These are phyloP conservation scores for Parus major DNA, from an alignment of 2,113 vertebrate species.

Conservation along the genomic window DNA sequence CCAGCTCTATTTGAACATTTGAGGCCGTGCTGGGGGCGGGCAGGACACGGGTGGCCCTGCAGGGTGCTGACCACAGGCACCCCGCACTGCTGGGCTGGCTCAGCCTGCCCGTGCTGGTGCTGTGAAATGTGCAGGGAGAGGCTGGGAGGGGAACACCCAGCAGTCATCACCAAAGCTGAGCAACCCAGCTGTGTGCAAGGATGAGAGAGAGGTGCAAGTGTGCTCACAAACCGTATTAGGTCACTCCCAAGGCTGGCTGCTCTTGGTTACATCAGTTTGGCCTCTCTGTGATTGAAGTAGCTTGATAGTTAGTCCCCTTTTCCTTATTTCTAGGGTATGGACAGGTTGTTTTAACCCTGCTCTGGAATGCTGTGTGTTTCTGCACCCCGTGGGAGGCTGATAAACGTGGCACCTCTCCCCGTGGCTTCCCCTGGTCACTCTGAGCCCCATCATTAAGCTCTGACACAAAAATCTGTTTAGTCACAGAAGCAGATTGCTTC, in stretches of 20 bases:
- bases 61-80: not conserved
- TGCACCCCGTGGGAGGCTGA: not conserved
- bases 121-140: not conserved
- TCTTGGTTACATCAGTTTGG: not conserved
- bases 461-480: slow-evolving; percentile 49
- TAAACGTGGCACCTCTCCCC: not conserved
- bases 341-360: not conserved
- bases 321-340: not conserved
- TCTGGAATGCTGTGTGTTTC: not conserved
- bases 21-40: fast-evolving
- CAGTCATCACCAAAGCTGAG: not conserved
- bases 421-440: not conserved
- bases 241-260: not conserved
- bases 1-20: fast-evolving
- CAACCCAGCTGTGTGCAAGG: fast-evolving
- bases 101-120: fast-evolving
- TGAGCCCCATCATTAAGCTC: not conserved
- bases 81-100: not conserved
- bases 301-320: not conserved
- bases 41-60: fast-evolving
- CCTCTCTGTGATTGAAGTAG: not conserved
- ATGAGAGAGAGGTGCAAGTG: fast-evolving
- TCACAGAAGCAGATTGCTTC: slow-evolving; percentile 48
- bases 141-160: not conserved
- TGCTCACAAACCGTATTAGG: not conserved